Base-by-base conservation (phyloP, 2,113 vertebrate genomes). In the Cathartes aura region DNA sequence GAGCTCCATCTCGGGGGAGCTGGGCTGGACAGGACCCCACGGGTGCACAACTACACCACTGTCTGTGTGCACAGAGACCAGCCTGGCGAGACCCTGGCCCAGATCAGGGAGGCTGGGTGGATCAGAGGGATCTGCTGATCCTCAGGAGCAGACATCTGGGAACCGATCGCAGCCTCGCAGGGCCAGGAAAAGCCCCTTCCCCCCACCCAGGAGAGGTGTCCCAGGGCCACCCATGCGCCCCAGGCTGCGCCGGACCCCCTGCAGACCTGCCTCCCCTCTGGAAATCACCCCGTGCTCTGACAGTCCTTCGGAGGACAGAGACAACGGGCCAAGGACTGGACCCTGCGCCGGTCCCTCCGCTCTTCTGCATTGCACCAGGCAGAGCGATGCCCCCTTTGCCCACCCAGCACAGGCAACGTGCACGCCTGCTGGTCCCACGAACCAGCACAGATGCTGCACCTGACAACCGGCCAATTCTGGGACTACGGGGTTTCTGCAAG, bases 111-210 rank as follows among this genome's bases (percentile, higher is more conserved):
- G 18, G 17, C 14, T 15, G 59, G 32, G 32, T 29, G 62, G 64
- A 19, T 43, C 66, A 64, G 15, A 72, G 32, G 11, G 6, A 67
- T 19, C 67, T 45, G 18, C 36, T 58, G 59, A 55, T 27, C 34
- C 74, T 30, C 56, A 43, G 66, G 27, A 62, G 36, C 48, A 38
- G 48, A n/a, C 11, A 5, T 9, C 5, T 21, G n/a, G 67, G 50
- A 40, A 34, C 27, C 0, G 1, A 36, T 6, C 1, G 1, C 50
- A 62, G 56, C 48, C 26, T n/a, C 2, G 1, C 15, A 27, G n/a
- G 36, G 30, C 34, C 83, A 56, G 22, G 30, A 45, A 11, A 43
- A 80, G 34, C 17, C 60, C 21, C 45, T 42, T 5, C 14, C 21
- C 34, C 11, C 14, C 22, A 17, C 71, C 29, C 68, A 42, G 50